Evolutionary conservation across 2,113 vertebrate species (phyloP).

Genomic region (Excalfactoria chinensis): DNA sequence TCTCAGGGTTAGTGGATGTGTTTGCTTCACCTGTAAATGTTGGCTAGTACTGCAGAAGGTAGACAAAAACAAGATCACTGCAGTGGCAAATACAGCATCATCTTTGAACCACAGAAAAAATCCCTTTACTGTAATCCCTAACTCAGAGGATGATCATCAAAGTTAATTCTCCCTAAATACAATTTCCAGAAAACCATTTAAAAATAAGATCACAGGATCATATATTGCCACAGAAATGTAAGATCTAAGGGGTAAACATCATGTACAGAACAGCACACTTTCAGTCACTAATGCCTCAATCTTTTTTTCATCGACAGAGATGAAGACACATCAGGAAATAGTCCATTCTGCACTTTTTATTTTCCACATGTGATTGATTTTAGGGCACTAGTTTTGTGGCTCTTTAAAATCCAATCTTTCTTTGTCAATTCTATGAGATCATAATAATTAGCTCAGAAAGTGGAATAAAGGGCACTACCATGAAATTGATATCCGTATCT

Average conservation of each 20-base stretch:
- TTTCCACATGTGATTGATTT: background rate
- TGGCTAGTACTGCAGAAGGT: slow-evolving; percentile 16
- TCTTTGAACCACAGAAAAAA: slow-evolving; percentile 26
- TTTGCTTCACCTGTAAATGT: slow-evolving; percentile 40
- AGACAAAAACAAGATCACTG: background rate
- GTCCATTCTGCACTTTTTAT: background rate
- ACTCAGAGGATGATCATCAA: slow-evolving; percentile 6
- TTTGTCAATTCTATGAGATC: background rate
- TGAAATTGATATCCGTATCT: background rate
- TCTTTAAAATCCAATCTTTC: background rate
- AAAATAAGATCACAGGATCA: background rate
- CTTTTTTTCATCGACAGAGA: background rate
- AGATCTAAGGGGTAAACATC: background rate
- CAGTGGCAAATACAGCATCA: slow-evolving; percentile 19
- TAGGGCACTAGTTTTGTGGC: background rate
- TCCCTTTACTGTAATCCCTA: background rate
- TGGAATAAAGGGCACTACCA: background rate
- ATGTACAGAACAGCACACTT: background rate
- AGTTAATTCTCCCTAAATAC: background rate
- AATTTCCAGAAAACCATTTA: background rate
- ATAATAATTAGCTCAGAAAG: background rate
- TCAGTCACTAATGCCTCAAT: background rate
- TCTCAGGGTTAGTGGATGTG: background rate
- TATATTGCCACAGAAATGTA: background rate
- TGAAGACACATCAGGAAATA: background rate